Base-by-base conservation (phyloP, 2,113 vertebrate species). In the Nestor notabilis region DNA sequence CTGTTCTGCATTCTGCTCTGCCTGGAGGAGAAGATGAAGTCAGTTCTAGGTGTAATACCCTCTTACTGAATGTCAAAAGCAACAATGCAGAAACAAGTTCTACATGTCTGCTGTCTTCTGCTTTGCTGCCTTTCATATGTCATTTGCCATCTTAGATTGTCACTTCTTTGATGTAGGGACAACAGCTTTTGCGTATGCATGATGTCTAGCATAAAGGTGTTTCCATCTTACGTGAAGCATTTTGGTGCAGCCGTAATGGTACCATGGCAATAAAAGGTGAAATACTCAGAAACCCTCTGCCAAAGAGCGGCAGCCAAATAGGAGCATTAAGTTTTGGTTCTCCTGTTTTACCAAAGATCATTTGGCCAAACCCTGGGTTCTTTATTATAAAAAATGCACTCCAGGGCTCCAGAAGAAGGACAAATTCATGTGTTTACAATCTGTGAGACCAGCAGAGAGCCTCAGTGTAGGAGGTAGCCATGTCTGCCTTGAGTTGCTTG, bases 121-220 rank as follows among this genome's bases (percentile, higher is more conserved):
- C 74, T 92, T 97, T 97, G 64, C 65, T 80, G 81, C 58, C 63
- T 87, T 85, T 90, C 55, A 16, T 58, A 49, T 72, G 87, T 66
- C 78, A 66, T 94, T 96, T 95, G 63, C 94, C 90, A 84, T 83
- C 87, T 91, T 89, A 80, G 61, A 94, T 60, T 93, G 92, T 85
- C 85, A 93, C 52, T 87, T 87, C 50, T 84, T 82, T 69, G 65
- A 87, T 28, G 28, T 31, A 76, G 66, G 56, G 28, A 78, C 4
- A 8, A 87, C 69, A 87, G 61, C 44, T 78, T 89, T 81, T 61
- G 15, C 79, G 68, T 56, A 65, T n/a, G 56, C 31, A 41, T 13
- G 23, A 15, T 52, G 61, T 78, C 86, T 90, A 72, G 46, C n/a
- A 70, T 25, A 72, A 87, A 88, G 86, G 70, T 79, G 47, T 71